phyloP scores from a whole-genome alignment of 2,113 vertebrate genomes.

The Hippocampus mohnikei region DNA sequence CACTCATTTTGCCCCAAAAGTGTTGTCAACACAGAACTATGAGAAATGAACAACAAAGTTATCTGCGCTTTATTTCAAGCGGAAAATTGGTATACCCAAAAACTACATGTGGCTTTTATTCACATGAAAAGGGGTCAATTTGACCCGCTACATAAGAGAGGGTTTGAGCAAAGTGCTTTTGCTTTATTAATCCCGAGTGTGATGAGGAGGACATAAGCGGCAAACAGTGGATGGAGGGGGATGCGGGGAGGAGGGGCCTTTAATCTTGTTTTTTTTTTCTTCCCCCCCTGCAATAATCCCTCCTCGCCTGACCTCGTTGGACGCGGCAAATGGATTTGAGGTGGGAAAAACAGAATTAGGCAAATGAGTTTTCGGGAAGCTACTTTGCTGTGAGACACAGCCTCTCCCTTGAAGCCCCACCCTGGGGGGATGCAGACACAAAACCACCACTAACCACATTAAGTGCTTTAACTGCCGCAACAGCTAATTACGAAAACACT shows the following conservation, averaged over 20 bases:
- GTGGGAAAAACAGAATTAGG: background rate
- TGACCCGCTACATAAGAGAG: background rate
- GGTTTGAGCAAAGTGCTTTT: background rate
- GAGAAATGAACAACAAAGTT: no score
- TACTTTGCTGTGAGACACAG: background rate
- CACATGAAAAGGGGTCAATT: background rate
- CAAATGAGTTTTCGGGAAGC: slow-evolving; percentile 5
- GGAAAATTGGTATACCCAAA: background rate
- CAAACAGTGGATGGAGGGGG: background rate
- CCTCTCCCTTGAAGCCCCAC: slow-evolving; percentile 1
- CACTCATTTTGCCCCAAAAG: no score
- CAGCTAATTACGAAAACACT: slow-evolving; percentile 35
- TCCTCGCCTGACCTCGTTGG: background rate
- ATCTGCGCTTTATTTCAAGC: no score
- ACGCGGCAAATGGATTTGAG: background rate
- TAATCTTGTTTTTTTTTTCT: slow-evolving; percentile 5
- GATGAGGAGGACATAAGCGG: background rate
- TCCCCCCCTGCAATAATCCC: background rate
- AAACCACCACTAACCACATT: slow-evolving; percentile 37
- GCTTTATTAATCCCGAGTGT: slow-evolving; percentile 3
- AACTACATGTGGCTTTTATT: background rate
- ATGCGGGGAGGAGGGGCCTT: background rate
- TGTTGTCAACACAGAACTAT: no score
- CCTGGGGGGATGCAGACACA: background rate
- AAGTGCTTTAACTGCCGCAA: slow-evolving; percentile 31